Evolutionary conservation across 2,113 vertebrate species (phyloP).

Genomic region (Micronisus gabar): DNA sequence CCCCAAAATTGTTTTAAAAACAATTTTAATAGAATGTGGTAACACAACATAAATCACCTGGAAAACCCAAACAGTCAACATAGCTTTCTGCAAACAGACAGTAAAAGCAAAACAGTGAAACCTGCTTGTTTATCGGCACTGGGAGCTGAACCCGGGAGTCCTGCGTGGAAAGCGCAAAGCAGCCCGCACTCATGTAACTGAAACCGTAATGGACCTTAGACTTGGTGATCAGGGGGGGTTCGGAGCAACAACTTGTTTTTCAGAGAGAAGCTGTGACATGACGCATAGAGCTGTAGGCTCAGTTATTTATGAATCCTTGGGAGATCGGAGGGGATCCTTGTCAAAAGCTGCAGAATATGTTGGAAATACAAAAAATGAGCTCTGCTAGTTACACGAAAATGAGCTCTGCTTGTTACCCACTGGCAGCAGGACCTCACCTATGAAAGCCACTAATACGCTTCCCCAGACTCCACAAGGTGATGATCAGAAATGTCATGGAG

Average conservation of each 20-base stretch:
- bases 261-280: background rate
- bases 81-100: background rate
- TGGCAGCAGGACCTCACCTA: background rate
- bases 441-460: background rate
- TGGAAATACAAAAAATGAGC: background rate
- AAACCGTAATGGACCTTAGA: background rate
- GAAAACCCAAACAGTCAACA: background rate
- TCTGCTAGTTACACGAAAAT: background rate
- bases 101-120: background rate
- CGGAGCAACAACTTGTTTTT: background rate
- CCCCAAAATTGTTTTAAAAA: background rate
- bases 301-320: background rate
- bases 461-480: background rate
- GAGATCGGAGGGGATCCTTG: background rate
- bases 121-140: background rate
- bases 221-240: background rate
- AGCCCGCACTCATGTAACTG: rapidly evolving
- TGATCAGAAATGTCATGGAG: background rate
- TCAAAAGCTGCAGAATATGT: background rate
- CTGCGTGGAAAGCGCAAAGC: background rate
- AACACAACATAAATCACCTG: background rate
- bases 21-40: background rate
- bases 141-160: background rate
- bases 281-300: background rate
- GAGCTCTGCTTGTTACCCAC: background rate